These are phyloP conservation scores for Benthosema pterotum DNA, from an alignment of 2,797 vertebrate genomes.

Conservation along the genomic window DNA sequence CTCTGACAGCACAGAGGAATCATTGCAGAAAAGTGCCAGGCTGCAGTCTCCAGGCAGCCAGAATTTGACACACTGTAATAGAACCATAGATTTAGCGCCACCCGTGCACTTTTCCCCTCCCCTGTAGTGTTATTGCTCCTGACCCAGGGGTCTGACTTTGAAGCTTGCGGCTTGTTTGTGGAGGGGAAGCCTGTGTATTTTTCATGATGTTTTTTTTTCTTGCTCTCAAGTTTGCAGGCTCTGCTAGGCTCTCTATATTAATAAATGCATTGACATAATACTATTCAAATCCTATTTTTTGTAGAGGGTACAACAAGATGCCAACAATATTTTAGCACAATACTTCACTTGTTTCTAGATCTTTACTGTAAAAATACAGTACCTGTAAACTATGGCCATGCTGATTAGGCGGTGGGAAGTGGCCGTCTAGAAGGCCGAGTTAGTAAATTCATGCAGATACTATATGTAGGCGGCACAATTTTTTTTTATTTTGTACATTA, in stretches of 20 bases:
- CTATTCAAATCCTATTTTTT: too few species aligned
- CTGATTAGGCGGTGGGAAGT: too few species aligned
- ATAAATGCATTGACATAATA: too few species aligned
- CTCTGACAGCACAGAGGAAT: conserved; percentile 62
- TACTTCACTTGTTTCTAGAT: not conserved
- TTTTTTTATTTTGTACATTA: too few species aligned
- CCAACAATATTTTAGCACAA: not conserved
- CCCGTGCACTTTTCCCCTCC: conserved; percentile 19
- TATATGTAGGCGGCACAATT: too few species aligned
- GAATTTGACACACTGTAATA: conserved; percentile 41
- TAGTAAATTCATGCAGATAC: too few species aligned
- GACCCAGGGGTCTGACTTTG: conserved; percentile 7
- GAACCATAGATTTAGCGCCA: conserved; percentile 41
- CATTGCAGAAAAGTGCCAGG: conserved; percentile 45
- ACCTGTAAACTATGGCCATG: too few species aligned
- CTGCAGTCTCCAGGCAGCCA: conserved; percentile 52
- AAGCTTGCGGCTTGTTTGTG: conserved; percentile 25
- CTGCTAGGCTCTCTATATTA: not conserved
- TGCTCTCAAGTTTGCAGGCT: not conserved
- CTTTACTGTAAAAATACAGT: not conserved
- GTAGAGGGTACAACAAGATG: not conserved
- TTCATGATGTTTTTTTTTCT: not conserved
- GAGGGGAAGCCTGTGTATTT: conserved; percentile 8
- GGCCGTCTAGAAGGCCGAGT: too few species aligned
- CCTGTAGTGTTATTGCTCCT: conserved; percentile 26